These are phyloP conservation scores for Pyrocoelia pectoralis DNA, from an alignment of 2,888 invertebrate genomes.

Conservation along the genomic window DNA sequence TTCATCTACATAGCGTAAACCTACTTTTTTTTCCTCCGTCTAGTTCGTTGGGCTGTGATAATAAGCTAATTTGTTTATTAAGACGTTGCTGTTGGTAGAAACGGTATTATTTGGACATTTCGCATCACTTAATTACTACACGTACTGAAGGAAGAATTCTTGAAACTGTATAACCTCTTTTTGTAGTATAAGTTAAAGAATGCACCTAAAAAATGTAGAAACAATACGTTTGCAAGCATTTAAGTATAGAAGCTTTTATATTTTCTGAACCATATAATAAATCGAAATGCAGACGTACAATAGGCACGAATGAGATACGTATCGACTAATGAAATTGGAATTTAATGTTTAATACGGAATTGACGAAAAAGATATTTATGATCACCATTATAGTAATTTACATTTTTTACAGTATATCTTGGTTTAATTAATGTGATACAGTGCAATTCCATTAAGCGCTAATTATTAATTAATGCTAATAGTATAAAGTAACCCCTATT, in stretches of 20 bases:
- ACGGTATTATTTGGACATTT: no score
- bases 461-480: not conserved
- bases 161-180: no score
- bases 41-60: no score
- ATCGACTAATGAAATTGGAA: not conserved
- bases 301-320: not conserved
- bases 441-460: not conserved
- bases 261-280: not conserved
- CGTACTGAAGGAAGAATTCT: no score
- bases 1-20: no score
- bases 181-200: no score
- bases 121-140: no score
- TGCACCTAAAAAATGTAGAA: no score
- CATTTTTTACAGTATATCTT: not conserved
- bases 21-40: no score
- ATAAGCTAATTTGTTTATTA: no score
- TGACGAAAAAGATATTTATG: not conserved
- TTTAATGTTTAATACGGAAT: constrained; percentile 1
- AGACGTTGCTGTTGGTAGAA: no score
- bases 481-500: not conserved
- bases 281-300: not conserved
- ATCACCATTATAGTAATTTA: not conserved
- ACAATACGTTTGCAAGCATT: no score
- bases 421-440: not conserved
- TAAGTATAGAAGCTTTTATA: not conserved